These are phyloP conservation scores for Caenorhabditis sulstoni DNA, from an alignment of 2,888 invertebrate species.

Conservation along the genomic window DNA sequence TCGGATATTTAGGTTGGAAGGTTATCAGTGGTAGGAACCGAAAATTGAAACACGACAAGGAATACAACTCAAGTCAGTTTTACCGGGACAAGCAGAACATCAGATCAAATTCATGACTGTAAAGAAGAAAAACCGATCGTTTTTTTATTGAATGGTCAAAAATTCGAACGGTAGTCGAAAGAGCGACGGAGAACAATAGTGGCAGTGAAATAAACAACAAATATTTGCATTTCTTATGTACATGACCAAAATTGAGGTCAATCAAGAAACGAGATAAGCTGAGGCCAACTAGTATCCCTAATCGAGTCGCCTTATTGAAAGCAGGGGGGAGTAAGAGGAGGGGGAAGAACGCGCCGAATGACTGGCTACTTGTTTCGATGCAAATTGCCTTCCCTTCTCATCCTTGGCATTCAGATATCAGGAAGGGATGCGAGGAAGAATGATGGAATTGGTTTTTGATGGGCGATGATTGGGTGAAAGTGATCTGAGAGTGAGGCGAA, in stretches of 20 bases:
- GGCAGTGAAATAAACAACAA: conserved; percentile 50
- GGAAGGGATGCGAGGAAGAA: conserved; percentile 10
- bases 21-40: conserved; percentile 22
- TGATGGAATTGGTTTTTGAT: conserved; percentile 54
- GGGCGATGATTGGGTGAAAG: conserved; percentile 48
- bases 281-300: conserved; percentile 47
- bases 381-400: conserved; percentile 44
- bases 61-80: too few species aligned
- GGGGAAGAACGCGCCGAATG: conserved; percentile 1
- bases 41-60: conserved; percentile 1
- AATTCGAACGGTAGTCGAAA: neutral
- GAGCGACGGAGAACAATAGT: conserved; percentile 23
- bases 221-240: conserved; percentile 58
- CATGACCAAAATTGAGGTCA: conserved; percentile 56
- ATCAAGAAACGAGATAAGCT: conserved; percentile 58
- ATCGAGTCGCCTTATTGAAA: conserved; percentile 21
- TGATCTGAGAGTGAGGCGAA: conserved; percentile 38
- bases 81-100: too few species aligned
- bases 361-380: conserved; percentile 48
- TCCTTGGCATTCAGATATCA: conserved; percentile 50
- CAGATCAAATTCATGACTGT: too few species aligned
- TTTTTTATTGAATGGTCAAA: neutral
- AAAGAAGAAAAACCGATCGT: neutral
- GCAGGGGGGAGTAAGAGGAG: neutral
- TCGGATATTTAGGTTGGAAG: conserved; percentile 16